Conservation (phyloP, 2,888 invertebrate species). For the Ennomos erosarius region DNA sequence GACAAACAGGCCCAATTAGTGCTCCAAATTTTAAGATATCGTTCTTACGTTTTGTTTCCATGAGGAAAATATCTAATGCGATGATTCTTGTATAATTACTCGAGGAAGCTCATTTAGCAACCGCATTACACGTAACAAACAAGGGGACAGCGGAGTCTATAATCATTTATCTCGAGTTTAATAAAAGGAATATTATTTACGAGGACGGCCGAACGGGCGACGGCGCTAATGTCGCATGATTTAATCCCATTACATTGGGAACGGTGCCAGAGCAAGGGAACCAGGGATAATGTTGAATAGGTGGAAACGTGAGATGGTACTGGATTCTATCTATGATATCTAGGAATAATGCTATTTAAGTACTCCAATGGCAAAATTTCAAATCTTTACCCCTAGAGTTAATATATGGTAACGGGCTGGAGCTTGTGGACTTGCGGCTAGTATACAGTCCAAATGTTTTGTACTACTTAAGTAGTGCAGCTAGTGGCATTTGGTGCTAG, state of each 20-base stretch:
- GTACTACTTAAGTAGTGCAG: no score
- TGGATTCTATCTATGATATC: no score
- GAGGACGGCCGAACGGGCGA: constrained; percentile 66
- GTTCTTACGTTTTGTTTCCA: background rate
- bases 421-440: no score
- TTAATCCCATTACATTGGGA: constrained; percentile 82
- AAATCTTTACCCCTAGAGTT: no score
- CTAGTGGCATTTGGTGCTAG: no score
- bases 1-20: constrained; percentile 10
- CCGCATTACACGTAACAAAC: constrained; percentile 58
- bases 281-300: constrained; percentile 34
- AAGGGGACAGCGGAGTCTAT: constrained; percentile 76
- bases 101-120: constrained; percentile 47
- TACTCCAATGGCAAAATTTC: no score
- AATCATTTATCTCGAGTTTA: constrained; percentile 85
- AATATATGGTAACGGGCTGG: no score
- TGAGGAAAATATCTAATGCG: constrained; percentile 41
- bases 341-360: constrained; percentile 14
- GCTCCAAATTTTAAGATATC: constrained; percentile 8
- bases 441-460: no score
- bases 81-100: constrained; percentile 45
- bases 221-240: constrained; percentile 81
- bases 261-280: constrained; percentile 63
- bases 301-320: constrained; percentile 22
- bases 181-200: constrained; percentile 85